phyloP scores from a whole-genome alignment of 2,113 vertebrate genomes.

The Excalfactoria chinensis region DNA sequence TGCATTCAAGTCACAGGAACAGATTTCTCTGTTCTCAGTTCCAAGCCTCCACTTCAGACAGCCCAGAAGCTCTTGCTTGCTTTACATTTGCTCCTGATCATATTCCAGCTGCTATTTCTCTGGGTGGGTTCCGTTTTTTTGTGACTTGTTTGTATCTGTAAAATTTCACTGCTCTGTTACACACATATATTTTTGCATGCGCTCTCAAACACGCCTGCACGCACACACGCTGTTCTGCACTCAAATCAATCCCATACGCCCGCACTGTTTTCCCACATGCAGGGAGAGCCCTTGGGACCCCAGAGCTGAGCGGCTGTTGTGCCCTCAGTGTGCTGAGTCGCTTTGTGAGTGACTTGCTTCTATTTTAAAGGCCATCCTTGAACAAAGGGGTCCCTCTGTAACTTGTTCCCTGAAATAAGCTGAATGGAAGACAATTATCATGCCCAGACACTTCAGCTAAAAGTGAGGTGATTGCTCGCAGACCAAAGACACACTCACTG shows the following conservation, averaged over 20 bases:
- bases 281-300: neutral
- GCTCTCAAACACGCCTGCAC: neutral
- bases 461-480: neutral
- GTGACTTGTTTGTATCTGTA: neutral
- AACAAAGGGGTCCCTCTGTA: neutral
- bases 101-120: neutral
- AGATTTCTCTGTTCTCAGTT: neutral
- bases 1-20: neutral
- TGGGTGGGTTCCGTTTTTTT: neutral
- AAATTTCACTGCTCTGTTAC: neutral
- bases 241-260: neutral
- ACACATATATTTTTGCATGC: neutral
- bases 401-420: slow-evolving; percentile 1
- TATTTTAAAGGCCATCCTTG: neutral
- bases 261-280: neutral
- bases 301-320: neutral
- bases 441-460: neutral
- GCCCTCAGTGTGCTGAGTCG: neutral
- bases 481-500: neutral
- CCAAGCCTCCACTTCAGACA: neutral
- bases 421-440: neutral
- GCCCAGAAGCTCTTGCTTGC: neutral
- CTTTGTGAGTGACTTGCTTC: neutral
- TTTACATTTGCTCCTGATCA: neutral
- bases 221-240: neutral